Base-by-base conservation (phyloP, 2,113 vertebrate species). In the Reinhardtius hippoglossoides region DNA sequence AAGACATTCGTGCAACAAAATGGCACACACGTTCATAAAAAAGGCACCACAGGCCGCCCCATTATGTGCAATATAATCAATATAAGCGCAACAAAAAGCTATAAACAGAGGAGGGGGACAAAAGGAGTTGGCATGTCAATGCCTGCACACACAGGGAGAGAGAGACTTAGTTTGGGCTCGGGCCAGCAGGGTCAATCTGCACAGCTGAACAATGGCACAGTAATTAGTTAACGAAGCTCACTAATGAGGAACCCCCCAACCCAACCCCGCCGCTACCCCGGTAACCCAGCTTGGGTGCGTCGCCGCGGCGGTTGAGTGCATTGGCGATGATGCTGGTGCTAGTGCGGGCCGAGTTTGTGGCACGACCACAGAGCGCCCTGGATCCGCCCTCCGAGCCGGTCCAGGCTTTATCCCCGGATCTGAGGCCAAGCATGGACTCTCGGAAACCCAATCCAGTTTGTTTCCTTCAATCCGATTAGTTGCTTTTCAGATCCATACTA, bases 401-500 rank as follows among this genome's bases (percentile, higher is more conserved):
- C 83, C 81, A 55, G 72, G 56, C 84, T 83, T 86, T 87, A 86
- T 87, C 86, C 78, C 57, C 24, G 26, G 87, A 89, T 90, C 86
- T 78, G 81, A 84, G 72, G 76, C 67, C 61, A 9, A 8, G 67
- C 71, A 74, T 56, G 81, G 80, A 74, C 88, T 18, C 86, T 88
- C 82, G 55, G 81, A 91, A 88, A 86, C 76, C 63, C 89, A 92
- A 93, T 93, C 92, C 90, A 89, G 92, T 94, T 94, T 91, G 90
- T 88, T 91, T 90, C 85, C 84, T 87, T 88, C 90, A 94, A 94
- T 94, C 92, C 91, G 87, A 94, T 94, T 93, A 94, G 90, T 82
- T 91, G 90, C 88, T 90, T 90, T 91, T 88, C 87, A 90, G 92
- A 94, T 94, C 93, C 86, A 92, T 92, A 92, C 90, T 94, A 92